Evolutionary conservation across 2,113 vertebrate species (phyloP).

Genomic region (Cichladusa arquata): DNA sequence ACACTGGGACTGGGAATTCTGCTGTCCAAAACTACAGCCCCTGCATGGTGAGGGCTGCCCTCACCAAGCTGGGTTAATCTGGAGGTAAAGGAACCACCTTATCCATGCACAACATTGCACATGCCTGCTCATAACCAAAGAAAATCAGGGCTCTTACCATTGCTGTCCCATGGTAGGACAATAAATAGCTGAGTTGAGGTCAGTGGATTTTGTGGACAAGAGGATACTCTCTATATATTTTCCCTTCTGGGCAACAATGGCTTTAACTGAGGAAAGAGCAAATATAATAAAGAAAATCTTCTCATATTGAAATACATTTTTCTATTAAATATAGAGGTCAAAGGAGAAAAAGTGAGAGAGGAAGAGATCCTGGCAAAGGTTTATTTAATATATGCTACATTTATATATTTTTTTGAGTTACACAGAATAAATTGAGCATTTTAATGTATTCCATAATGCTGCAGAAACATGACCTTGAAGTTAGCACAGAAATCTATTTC

Average conservation of each 20-base stretch:
- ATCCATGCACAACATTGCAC: not conserved
- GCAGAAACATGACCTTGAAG: constrained; percentile 67
- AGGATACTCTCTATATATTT: not conserved
- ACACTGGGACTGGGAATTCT: not conserved
- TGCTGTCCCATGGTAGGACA: not conserved
- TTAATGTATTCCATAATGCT: constrained; percentile 61
- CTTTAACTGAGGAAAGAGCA: constrained; percentile 5
- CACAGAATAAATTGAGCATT: constrained; percentile 58
- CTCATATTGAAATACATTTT: constrained; percentile 49
- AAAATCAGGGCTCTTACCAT: not conserved
- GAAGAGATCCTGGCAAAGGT: constrained; percentile 21
- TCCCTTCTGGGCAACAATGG: not conserved
- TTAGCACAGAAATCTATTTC: constrained; percentile 65
- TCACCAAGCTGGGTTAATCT: not conserved
- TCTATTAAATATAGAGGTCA: constrained; percentile 39
- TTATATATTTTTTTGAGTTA: constrained; percentile 58
- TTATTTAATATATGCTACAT: constrained; percentile 53
- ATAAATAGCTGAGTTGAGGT: not conserved
- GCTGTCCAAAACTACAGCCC: not conserved
- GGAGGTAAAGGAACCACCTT: not conserved
- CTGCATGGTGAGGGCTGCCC: not conserved
- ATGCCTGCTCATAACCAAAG: not conserved
- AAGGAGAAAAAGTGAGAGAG: constrained; percentile 19
- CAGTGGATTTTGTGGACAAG: not conserved
- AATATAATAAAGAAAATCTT: constrained; percentile 27